A percentile compares a stretch with the other conserved stretches of the same genome.
Evolutionary conservation across 2,113 vertebrate genomes (phyloP).

Genomic region (Campylorhamphus procurvoides): DNA sequence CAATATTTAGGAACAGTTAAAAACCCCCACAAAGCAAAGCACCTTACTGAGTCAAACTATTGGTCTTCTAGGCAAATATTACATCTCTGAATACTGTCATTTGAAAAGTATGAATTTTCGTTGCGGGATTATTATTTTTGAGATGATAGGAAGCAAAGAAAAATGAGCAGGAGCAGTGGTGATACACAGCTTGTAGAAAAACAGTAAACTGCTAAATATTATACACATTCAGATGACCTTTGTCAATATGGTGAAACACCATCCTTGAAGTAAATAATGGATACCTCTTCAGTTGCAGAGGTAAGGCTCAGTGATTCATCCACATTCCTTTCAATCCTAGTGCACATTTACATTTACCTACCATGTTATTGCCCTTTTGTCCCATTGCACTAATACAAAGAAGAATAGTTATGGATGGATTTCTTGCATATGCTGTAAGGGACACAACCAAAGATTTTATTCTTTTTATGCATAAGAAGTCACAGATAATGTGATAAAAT

Average conservation of each 20-base stretch:
- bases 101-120: background rate
- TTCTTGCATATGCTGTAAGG: background rate
- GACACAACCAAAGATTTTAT: background rate
- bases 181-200: background rate
- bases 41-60: background rate
- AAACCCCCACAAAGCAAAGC: background rate
- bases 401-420: background rate
- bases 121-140: background rate
- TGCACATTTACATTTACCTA: background rate
- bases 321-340: background rate
- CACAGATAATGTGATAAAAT: background rate
- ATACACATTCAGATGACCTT: background rate
- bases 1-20: background rate
- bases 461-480: background rate
- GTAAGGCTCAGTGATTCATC: background rate
- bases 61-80: background rate
- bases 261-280: background rate
- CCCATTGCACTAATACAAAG: background rate
- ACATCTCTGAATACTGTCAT: background rate
- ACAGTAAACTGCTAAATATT: background rate
- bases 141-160: background rate
- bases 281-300: background rate
- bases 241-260: background rate
- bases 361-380: background rate
- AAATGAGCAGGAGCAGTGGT: background rate